Evolutionary conservation across 2,797 vertebrate species (phyloP), one percentile per base, ranked within the genome.

Genomic region (Scomberomorus guttatus): DNA sequence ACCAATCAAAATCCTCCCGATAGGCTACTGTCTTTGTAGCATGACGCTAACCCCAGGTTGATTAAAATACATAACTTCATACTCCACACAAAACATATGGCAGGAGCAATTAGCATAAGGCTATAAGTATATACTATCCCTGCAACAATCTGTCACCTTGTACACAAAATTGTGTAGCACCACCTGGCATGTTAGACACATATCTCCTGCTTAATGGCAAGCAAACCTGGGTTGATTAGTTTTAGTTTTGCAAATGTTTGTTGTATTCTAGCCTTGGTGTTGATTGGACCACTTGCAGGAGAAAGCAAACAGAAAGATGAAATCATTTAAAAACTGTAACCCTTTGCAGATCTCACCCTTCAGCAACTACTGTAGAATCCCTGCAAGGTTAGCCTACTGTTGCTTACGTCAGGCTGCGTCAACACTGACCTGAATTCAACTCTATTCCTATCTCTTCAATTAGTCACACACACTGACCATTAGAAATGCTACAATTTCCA

Each of bases 401-500:
- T 52, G 52, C 59, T 64, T 15, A 42, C 9, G n/a, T 29, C 50
- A 25, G 42, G 60, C 54, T 72, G 25, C 0, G 4, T 77, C 52
- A 59, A 24, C 55, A 25, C 42, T 24, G 10, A 54, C 69, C 29
- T 25, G 4, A 73, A 22, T 39, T 80, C 20, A 39, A 29, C 32
- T 46, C 11, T 50, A 15, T 54, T 39, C 17, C 25, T 37, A n/a
- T 37, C 11, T 63, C 15, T 69, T 60, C 20, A 13, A 20, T 51
- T 60, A 37, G n/a, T 15, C 25, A 56, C 42, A 51, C 65, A 60
- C 6, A 27, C 68, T 59, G 58, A 67, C 54, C 62, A 15, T 76
- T 55, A 55, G 50, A 73, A 86, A 85, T 87, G 87, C 90, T 91
- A 92, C 79, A 24, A 9, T 56, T 85, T 68, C 80, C 75, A 77